These are phyloP conservation scores for Eudemis profundana DNA, from an alignment of 2,888 invertebrate genomes.

Conservation along the genomic window DNA sequence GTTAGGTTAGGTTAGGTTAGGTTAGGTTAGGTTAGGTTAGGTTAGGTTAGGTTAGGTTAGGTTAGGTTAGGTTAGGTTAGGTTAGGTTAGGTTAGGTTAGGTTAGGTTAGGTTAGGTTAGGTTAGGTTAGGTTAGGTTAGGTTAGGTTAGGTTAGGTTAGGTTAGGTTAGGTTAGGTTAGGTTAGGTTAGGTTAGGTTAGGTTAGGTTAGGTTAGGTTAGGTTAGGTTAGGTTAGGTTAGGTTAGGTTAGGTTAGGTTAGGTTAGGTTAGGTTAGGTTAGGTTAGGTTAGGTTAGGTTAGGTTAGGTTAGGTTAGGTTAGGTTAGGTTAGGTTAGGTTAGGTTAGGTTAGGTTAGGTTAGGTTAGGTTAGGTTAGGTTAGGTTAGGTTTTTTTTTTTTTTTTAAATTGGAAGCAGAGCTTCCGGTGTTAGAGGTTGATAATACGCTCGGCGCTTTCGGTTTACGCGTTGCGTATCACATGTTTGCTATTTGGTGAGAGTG, in stretches of 20 bases:
- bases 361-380: conserved; percentile 10
- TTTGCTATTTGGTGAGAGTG: too few species aligned
- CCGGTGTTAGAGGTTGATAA: too few species aligned
- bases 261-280: conserved; percentile 14
- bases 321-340: conserved; percentile 18
- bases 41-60: conserved; percentile 14
- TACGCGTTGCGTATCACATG: too few species aligned
- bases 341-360: conserved; percentile 18
- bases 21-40: conserved; percentile 18
- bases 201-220: conserved; percentile 12
- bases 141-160: conserved; percentile 13
- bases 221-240: conserved; percentile 14
- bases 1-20: conserved; percentile 23
- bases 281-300: conserved; percentile 13
- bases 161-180: conserved; percentile 14
- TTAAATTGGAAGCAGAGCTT: too few species aligned
- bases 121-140: conserved; percentile 12
- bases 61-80: too few species aligned
- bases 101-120: too few species aligned
- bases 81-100: too few species aligned
- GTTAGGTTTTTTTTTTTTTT: conserved; percentile 10
- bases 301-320: conserved; percentile 16
- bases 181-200: conserved; percentile 14
- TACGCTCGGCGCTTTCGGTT: too few species aligned
- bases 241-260: conserved; percentile 14